These are phyloP conservation scores for Heliconius ethilla DNA, from an alignment of 2,888 invertebrate species.

Conservation along the genomic window DNA sequence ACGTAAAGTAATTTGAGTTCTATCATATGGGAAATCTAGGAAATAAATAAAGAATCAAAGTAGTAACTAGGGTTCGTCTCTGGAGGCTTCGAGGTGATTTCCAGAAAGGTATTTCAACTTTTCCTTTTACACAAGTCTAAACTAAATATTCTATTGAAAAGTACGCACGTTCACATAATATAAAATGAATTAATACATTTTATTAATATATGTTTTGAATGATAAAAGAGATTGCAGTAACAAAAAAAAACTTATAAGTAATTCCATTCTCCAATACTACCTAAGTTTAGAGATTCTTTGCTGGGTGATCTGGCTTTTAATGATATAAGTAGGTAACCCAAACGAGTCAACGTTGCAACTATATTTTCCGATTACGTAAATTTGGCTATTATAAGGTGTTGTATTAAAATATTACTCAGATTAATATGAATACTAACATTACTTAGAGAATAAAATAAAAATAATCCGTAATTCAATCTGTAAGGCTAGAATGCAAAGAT, in stretches of 20 bases:
- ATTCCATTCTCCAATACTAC: too few species aligned
- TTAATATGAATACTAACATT: background rate
- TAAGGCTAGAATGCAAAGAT: too few species aligned
- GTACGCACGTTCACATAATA: background rate
- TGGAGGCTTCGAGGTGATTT: constrained; percentile 19
- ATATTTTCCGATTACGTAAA: too few species aligned
- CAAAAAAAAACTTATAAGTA: too few species aligned
- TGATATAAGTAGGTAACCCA: too few species aligned
- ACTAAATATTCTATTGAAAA: background rate
- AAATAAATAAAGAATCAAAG: constrained; percentile 35
- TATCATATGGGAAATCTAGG: constrained; percentile 38
- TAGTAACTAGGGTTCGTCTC: constrained; percentile 34
- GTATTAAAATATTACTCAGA: background rate
- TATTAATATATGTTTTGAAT: background rate
- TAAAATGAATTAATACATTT: background rate
- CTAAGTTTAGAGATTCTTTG: too few species aligned
- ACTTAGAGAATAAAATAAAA: too few species aligned
- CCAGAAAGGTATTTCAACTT: constrained; percentile 22
- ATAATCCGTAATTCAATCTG: too few species aligned
- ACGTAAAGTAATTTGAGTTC: constrained; percentile 33
- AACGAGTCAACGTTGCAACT: too few species aligned
- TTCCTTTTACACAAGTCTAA: constrained; percentile 12
- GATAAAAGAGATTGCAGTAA: too few species aligned
- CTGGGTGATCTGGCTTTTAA: too few species aligned
- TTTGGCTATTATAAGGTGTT: background rate